phyloP scores from a whole-genome alignment of 2,797 vertebrate genomes.

The Danio aesculapii region DNA sequence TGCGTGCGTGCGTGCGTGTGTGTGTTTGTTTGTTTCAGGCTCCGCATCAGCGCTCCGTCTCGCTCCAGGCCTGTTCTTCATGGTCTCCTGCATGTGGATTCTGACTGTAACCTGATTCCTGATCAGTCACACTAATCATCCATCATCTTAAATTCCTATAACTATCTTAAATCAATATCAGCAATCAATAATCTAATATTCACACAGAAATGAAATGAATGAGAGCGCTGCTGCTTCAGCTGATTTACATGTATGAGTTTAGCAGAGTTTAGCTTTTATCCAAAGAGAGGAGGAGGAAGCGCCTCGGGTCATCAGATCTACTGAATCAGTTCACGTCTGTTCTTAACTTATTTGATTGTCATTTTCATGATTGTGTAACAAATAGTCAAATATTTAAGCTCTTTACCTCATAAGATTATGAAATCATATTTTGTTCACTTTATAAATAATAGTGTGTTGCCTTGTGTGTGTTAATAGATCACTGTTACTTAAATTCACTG shows the following conservation, averaged over 20 bases:
- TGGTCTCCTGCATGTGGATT: slow-evolving; percentile 12
- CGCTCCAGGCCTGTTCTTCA: slow-evolving; percentile 8
- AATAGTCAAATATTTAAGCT: neutral
- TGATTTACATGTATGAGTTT: no score
- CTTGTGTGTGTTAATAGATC: neutral
- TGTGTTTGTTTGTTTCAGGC: slow-evolving; percentile 34
- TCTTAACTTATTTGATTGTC: neutral
- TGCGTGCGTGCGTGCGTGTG: slow-evolving; percentile 14
- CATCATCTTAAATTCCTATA: neutral
- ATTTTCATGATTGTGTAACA: neutral
- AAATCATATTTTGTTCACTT: neutral
- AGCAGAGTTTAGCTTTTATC: no score
- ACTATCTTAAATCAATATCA: neutral
- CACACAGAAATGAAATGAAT: neutral
- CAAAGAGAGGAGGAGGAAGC: no score
- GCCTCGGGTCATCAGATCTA: neutral
- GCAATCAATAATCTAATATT: neutral
- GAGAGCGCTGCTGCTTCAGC: no score
- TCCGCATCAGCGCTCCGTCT: slow-evolving; percentile 9
- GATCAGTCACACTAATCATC: neutral
- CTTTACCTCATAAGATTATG: neutral
- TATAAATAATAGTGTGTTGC: neutral
- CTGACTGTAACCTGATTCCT: slow-evolving; percentile 1
- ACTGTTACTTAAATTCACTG: neutral
- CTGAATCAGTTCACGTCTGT: neutral